These are phyloP conservation scores for Plebejus anna DNA, from an alignment of 2,888 invertebrate species.

Conservation along the genomic window DNA sequence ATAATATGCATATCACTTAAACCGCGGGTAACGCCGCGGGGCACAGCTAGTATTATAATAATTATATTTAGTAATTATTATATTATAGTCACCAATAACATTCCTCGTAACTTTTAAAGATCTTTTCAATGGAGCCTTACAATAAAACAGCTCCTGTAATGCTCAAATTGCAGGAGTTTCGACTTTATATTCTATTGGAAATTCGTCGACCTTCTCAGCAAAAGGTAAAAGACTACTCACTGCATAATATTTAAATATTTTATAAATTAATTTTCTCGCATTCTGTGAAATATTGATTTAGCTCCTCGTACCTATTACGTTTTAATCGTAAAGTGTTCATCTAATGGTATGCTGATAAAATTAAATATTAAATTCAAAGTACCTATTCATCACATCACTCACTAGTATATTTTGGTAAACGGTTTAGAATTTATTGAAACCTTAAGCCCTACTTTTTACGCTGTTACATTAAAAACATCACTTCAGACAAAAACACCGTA, in stretches of 20 bases:
- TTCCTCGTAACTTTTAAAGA: background rate
- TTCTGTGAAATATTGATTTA: background rate
- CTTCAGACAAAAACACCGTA: too few relatives aligned
- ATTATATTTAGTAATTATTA: background rate
- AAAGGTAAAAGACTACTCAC: background rate
- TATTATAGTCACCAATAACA: background rate
- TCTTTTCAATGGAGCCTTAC: background rate
- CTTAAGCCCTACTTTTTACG: too few relatives aligned
- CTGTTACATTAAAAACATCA: too few relatives aligned
- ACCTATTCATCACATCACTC: too few relatives aligned
- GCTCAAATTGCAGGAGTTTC: slow-evolving; percentile 3
- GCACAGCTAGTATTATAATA: too few relatives aligned
- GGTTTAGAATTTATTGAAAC: background rate
- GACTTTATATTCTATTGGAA: background rate
- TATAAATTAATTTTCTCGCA: background rate
- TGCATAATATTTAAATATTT: background rate
- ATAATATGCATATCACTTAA: too few relatives aligned
- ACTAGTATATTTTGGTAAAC: background rate
- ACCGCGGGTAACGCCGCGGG: too few relatives aligned
- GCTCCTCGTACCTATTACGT: background rate
- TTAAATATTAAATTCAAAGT: too few relatives aligned
- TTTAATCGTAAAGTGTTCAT: background rate
- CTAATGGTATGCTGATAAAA: background rate
- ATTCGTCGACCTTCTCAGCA: background rate
- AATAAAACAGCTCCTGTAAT: background rate